A percentile compares a stretch with the other conserved stretches of the same genome.
Evolutionary conservation across 1,140 invertebrate genomes (phyloP).

Genomic region (Patella vulgata): DNA sequence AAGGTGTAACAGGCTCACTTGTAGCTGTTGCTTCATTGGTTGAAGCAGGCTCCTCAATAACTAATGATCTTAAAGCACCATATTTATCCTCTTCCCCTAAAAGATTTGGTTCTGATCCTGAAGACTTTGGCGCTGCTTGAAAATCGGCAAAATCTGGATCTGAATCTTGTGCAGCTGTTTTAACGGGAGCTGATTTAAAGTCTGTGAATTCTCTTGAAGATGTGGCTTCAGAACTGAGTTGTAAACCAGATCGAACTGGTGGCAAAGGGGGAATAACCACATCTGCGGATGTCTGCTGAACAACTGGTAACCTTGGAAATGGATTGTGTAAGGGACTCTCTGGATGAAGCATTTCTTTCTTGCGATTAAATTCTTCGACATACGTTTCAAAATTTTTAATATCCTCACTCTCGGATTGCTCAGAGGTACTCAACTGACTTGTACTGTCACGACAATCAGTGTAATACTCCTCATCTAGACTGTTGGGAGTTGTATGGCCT

Average conservation of each 20-base stretch:
- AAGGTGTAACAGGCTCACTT: conserved; percentile 9
- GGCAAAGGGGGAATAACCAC: conserved; percentile 14
- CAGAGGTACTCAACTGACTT: conserved; percentile 57
- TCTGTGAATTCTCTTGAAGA: conserved; percentile 4
- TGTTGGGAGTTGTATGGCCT: conserved; percentile 51
- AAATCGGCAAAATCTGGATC: conserved; percentile 40
- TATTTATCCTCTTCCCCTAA: conserved; percentile 68
- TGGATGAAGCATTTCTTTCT: conserved; percentile 37
- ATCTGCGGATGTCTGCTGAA: conserved; percentile 11
- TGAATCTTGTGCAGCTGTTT: conserved; percentile 14
- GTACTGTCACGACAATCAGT: conserved; percentile 71
- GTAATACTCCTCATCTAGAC: conserved; percentile 70
- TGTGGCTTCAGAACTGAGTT: conserved; percentile 7
- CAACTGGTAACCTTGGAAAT: conserved; percentile 30
- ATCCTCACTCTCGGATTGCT: conserved; percentile 61
- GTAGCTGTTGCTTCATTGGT: conserved; percentile 17
- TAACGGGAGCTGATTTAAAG: conserved; percentile 10
- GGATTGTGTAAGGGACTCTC: conserved; percentile 47
- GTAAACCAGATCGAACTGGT: background rate
- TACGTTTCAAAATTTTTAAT: conserved; percentile 58
- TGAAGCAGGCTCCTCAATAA: conserved; percentile 16
- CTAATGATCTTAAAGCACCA: conserved; percentile 61
- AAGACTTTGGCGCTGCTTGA: background rate
- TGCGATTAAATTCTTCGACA: conserved; percentile 53
- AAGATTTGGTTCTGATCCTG: conserved; percentile 19